Evolutionary conservation across 1,140 invertebrate genomes (phyloP), one percentile per base, ranked within the genome.

Genomic region (Kradibia gibbosae): DNA sequence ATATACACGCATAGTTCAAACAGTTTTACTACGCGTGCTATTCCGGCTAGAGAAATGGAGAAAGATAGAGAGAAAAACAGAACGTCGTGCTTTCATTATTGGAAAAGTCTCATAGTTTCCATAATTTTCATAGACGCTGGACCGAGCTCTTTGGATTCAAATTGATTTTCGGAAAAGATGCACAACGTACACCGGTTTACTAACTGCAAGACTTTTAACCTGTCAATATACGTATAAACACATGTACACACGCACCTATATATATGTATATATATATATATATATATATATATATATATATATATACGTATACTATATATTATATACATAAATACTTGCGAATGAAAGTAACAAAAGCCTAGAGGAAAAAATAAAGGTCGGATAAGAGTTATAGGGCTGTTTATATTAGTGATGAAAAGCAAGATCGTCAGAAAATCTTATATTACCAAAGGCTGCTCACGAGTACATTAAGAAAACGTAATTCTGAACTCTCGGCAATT

Each of bases 391-490:
- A 20, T 25, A 25, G 34, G 13, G 20, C 5, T 39, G 42, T 15
- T 5, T 48, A 10, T 20, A 50, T 48, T 22, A 28, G 7, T 53
- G 62, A 78, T 53, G 45, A 70, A 78, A 78, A 28, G 22, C 39
- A 25, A 45, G 39, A 20, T 76, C 15, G 22, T 53, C 25, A 11
- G 34, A 80, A 80, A 73, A 72, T 72, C 67, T 72, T 70, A 57
- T 72, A 57, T 57, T 72, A 28, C 4, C 75, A 20, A 3, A 13
- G 3, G 36, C n/a, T 31, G 25, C 5, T 22, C 3, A 55, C 15
- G 45, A 67, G 28, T 42, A 67, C 36, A 67, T 78, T 78, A 50
- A 80, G 53, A 78, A 78, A 80, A n/a, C 20, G 22, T 17, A 25
- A n/a, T 11, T 36, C 36, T 28, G 42, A 48, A 42, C 42, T 48